Base-by-base conservation (phyloP, 2,888 invertebrate genomes). In the Endomychus coccineus region DNA sequence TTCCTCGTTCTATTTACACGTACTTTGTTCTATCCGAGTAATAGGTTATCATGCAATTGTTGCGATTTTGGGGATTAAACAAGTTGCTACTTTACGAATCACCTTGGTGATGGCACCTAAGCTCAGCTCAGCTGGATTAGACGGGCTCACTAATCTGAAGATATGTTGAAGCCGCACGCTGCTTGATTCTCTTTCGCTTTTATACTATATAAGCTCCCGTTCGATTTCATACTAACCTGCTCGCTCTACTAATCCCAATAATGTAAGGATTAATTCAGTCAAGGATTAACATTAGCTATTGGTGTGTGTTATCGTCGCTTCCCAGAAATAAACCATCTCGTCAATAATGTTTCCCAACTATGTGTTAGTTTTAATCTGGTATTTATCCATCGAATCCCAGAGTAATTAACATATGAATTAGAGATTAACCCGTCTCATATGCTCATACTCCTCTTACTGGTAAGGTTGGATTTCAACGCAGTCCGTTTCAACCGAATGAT, bases 121-220 rank as follows among this genome's bases (percentile, higher is more conserved):
- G 54, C 50, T 44, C 45, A 48, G 46, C 49, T 56, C 51, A 59
- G 55, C 50, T 41, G 59, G 59, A 61, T 61, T 59, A 58, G 59
- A 58, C 55, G 70, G 71, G 24, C 70, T 68, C 68, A 70, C 71
- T 75, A 76, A 75, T 76, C 76, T 73, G 70, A 61, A 71, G 74
- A 74, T 74, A 71, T 73, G 75, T 74, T 70, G 73, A 72, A 56
- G 55, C 73, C 71, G 74, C 75, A 72, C 75, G 73, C 68, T 69
- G 32, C 29, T 36, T 31, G 34, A 39, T 32, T 25, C 34, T 31
- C 29, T 28, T 27, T 35, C 23, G 31, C 27, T 35, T 25, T 27
- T 32, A 29, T 29, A 34, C 25, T n/a, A 25, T 25, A 11, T 25
- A 25, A 25, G 5, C 7, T 6, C 5, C 27, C 27, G 27, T 36